phyloP scores from a whole-genome alignment of 2,888 invertebrate species.

The Criorhina ranunculi region DNA sequence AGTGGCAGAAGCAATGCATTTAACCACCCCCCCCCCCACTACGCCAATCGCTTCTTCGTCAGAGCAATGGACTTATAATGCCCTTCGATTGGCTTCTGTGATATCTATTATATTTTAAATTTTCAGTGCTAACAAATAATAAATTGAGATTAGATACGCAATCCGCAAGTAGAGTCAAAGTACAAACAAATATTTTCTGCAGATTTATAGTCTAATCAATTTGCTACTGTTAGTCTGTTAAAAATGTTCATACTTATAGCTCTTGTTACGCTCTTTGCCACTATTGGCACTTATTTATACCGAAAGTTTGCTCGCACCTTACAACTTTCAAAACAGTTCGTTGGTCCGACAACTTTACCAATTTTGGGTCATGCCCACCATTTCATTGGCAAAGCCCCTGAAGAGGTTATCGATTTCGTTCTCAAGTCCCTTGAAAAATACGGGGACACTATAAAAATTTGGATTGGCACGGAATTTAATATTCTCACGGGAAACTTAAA shows the following conservation, averaged over 20 bases:
- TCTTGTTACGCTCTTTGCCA: conserved; percentile 30
- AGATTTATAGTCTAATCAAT: not conserved
- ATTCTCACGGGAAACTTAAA: conserved; percentile 80
- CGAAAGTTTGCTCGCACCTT: conserved; percentile 80
- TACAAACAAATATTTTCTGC: not conserved
- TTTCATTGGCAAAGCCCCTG: conserved; percentile 84
- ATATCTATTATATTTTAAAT: not conserved
- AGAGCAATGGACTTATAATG: too few relatives aligned
- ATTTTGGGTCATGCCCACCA: conserved; percentile 85
- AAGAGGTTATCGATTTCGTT: conserved; percentile 81
- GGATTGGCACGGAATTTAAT: conserved; percentile 83
- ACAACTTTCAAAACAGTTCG: conserved; percentile 79
- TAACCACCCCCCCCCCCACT: too few relatives aligned
- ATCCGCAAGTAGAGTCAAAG: not conserved
- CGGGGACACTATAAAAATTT: conserved; percentile 80
- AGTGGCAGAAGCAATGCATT: too few relatives aligned
- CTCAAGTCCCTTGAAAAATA: conserved; percentile 82
- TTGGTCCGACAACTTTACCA: conserved; percentile 84
- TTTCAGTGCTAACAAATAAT: not conserved
- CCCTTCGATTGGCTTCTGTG: not conserved
- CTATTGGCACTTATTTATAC: conserved; percentile 41
- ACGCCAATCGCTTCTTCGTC: too few relatives aligned
- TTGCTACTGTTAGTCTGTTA: conserved; percentile 14
- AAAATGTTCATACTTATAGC: conserved; percentile 77
- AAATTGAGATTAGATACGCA: conserved; percentile 62